Conservation (phyloP, 2,888 invertebrate genomes). For the Diarsia rubi region DNA sequence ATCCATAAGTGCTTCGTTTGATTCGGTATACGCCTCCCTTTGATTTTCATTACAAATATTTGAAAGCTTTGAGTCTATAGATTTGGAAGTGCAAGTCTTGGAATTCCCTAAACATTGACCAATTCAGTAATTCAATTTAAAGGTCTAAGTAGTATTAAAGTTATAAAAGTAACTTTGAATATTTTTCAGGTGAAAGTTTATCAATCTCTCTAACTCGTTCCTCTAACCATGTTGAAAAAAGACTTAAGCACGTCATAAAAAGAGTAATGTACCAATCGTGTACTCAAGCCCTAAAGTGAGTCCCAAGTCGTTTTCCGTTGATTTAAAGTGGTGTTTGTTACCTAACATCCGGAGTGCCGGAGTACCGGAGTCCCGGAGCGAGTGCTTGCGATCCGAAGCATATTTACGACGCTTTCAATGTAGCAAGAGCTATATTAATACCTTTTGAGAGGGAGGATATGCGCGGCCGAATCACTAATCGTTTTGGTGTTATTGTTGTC, state of each 20-base stretch:
- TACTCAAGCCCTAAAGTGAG: constrained; percentile 67
- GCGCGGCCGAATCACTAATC: constrained; percentile 28
- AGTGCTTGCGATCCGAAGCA: constrained; percentile 65
- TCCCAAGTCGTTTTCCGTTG: constrained; percentile 77
- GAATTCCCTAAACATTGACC: not conserved
- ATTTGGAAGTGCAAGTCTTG: not conserved
- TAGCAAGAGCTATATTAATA: constrained; percentile 68
- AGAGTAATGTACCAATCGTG: constrained; percentile 46
- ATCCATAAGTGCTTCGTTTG: not conserved
- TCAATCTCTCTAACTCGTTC: not conserved
- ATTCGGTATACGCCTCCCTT: not conserved
- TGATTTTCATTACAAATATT: not conserved
- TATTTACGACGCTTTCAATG: constrained; percentile 77
- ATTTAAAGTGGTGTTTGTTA: constrained; percentile 83
- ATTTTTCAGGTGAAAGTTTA: not conserved
- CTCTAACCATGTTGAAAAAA: not conserved
- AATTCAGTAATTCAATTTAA: not conserved
- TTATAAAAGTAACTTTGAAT: no score
- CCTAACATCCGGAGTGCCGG: constrained; percentile 78
- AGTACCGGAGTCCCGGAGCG: constrained; percentile 64
- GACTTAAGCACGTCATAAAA: constrained; percentile 11
- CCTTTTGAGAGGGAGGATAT: constrained; percentile 24
- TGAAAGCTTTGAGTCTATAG: no score
- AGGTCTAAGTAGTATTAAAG: no score
- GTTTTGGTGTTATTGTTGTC: constrained; percentile 20